Percentiles rank a stretch among this genome's conserved stretches.
Evolutionary conservation across 2,113 vertebrate species (phyloP).

Genomic region (Heterochromis multidens): DNA sequence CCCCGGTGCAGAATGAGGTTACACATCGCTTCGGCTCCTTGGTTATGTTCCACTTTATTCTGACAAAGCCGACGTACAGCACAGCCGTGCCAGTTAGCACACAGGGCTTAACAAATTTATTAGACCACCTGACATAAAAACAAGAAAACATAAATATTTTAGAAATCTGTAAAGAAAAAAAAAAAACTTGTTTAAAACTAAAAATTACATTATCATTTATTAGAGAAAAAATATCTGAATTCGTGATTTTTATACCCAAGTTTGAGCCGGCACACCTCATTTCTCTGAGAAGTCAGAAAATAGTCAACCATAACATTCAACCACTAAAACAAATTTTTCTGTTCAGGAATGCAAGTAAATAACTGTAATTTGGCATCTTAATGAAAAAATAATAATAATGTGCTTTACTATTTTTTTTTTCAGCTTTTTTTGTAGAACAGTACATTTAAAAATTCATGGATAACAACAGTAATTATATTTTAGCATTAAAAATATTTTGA

Average conservation of each 20-base stretch:
- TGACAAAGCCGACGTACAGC: too few species aligned
- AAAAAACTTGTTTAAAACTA: too few species aligned
- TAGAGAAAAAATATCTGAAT: too few species aligned
- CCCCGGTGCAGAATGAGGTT: not conserved
- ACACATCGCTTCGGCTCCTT: not conserved
- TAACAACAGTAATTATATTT: not conserved
- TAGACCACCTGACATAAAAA: too few species aligned
- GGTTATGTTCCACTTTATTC: too few species aligned
- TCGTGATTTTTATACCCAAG: not conserved
- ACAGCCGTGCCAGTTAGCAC: too few species aligned
- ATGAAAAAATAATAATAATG: not conserved
- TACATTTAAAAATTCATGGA: not conserved
- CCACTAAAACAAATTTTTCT: too few species aligned
- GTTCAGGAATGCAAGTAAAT: not conserved
- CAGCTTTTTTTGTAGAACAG: not conserved
- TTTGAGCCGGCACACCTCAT: not conserved
- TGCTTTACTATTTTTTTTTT: not conserved
- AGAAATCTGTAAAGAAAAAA: too few species aligned
- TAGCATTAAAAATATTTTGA: not conserved
- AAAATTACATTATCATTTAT: too few species aligned
- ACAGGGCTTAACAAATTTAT: too few species aligned
- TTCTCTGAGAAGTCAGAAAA: not conserved
- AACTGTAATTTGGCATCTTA: not conserved
- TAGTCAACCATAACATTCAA: not conserved
- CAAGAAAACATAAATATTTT: too few species aligned